These are phyloP conservation scores for Ectropis grisescens DNA, from an alignment of 1,140 invertebrate genomes.

Conservation along the genomic window DNA sequence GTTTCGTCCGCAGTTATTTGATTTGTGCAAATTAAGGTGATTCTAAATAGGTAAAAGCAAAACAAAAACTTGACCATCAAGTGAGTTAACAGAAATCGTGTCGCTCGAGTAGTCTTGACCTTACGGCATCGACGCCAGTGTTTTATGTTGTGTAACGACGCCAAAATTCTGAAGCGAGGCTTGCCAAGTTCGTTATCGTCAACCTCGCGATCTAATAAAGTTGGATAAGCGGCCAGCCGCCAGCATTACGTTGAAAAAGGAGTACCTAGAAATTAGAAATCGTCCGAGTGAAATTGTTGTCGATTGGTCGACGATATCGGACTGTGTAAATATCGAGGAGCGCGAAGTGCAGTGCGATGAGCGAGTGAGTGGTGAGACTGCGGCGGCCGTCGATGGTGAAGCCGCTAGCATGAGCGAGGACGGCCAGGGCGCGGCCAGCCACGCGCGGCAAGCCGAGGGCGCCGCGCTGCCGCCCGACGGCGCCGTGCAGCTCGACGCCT, in stretches of 20 bases:
- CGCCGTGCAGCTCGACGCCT: constrained; percentile 30
- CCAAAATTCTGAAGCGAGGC: constrained; percentile 33
- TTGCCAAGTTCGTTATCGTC: constrained; percentile 43
- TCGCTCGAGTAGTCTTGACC: constrained; percentile 46
- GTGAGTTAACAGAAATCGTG: no score
- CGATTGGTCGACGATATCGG: no score
- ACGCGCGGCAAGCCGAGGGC: constrained; percentile 46
- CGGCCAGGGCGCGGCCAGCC: constrained; percentile 44
- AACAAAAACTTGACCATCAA: no score
- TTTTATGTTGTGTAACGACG: constrained; percentile 62
- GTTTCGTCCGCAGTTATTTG: constrained; percentile 19
- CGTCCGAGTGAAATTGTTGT: no score
- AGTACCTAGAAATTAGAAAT: no score
- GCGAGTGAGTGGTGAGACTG: constrained; percentile 11
- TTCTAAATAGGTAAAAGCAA: no score
- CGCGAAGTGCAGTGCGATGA: no score
- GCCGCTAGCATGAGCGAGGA: constrained; percentile 17
- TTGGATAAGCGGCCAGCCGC: no score
- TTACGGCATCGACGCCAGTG: constrained; percentile 43
- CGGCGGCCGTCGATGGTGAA: constrained; percentile 2
- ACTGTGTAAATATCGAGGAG: no score
- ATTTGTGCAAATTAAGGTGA: no score
- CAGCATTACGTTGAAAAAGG: no score
- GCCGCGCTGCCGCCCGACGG: constrained; percentile 33
- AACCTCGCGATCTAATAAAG: constrained; percentile 8